Conservation (phyloP, 2,888 invertebrate species). For the Zele albiditarsus region DNA sequence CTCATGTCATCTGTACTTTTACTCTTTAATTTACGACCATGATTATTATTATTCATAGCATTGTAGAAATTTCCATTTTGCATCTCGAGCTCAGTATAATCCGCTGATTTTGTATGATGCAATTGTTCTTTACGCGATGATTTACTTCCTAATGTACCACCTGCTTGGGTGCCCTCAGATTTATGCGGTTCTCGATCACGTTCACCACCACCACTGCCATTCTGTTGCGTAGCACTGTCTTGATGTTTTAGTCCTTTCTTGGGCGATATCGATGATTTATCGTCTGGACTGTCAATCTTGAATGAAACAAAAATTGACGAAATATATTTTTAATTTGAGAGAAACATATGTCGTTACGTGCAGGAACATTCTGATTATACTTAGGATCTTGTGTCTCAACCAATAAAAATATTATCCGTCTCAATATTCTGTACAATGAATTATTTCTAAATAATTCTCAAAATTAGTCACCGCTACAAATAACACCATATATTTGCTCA, state of each 20-base stretch:
- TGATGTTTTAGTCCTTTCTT: constrained; percentile 74
- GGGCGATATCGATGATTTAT: constrained; percentile 73
- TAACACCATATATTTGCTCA: too few species aligned
- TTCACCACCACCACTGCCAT: constrained; percentile 52
- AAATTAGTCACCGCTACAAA: too few species aligned
- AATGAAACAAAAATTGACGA: not conserved
- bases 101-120: constrained; percentile 74
- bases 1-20: constrained; percentile 94
- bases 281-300: constrained; percentile 69
- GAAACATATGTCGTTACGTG: too few species aligned
- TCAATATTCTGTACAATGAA: too few species aligned
- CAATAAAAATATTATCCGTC: too few species aligned
- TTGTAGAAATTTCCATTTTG: constrained; percentile 70
- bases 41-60: constrained; percentile 70
- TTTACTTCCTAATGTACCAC: constrained; percentile 77
- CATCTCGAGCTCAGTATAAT: constrained; percentile 75
- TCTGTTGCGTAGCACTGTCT: constrained; percentile 71
- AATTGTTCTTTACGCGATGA: constrained; percentile 67
- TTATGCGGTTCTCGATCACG: constrained; percentile 75
- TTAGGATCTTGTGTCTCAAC: too few species aligned
- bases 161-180: constrained; percentile 89
- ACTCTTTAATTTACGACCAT: constrained; percentile 82
- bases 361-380: too few species aligned
- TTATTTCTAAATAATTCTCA: too few species aligned
- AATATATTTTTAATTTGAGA: too few species aligned